Percentiles rank a stretch among this genome's conserved stretches.
phyloP scores from a whole-genome alignment of 2,888 invertebrate species.

The Pecten maximus region DNA sequence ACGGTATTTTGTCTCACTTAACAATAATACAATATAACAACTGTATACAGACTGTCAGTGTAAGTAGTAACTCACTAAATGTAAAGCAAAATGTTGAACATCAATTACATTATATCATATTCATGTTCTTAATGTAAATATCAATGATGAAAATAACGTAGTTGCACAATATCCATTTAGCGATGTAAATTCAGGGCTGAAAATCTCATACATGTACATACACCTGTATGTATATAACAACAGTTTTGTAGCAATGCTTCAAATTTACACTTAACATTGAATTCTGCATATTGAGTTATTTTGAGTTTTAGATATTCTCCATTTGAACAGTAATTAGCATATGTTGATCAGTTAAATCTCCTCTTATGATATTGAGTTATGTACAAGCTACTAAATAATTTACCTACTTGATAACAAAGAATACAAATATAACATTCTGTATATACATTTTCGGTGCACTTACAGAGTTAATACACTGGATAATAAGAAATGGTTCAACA shows the following conservation, averaged over 20 bases:
- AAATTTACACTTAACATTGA: background rate
- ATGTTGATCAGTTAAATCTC: background rate
- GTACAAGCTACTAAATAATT: slow-evolving; percentile 3
- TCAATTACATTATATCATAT: background rate
- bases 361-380: background rate
- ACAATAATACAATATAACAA: background rate
- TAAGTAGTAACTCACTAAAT: background rate
- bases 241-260: background rate
- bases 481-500: background rate
- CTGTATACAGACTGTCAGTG: background rate
- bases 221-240: background rate
- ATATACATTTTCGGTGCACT: slow-evolving; percentile 11
- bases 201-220: background rate
- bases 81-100: background rate
- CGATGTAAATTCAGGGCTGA: background rate
- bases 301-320: background rate
- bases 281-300: background rate
- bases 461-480: background rate
- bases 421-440: background rate
- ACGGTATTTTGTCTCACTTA: background rate
- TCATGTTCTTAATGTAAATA: background rate
- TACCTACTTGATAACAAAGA: background rate
- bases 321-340: background rate
- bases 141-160: background rate
- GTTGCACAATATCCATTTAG: background rate